Evolutionary conservation across 2,797 vertebrate genomes (phyloP), one percentile per base, ranked within the genome.

Genomic region (Phoeniculus purpureus): DNA sequence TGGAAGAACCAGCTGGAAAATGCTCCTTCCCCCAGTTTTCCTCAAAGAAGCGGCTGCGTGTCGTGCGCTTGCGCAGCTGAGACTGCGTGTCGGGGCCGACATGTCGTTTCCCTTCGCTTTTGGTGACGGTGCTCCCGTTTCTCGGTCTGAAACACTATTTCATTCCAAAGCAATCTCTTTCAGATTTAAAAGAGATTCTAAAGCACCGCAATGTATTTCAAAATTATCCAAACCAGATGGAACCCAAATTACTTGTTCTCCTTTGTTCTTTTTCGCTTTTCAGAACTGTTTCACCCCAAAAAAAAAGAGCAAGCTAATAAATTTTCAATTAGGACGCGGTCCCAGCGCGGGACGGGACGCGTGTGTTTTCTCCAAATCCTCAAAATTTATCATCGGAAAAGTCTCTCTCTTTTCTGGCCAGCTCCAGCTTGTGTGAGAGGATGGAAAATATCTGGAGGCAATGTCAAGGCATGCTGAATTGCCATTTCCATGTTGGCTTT

Each of bases 371-470:
- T 92, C 22, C 34, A 81, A 92, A 94, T 94, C 93, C 92, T 78
- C 87, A 78, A 94, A 92, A 95, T 94, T 94, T 96, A 87, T 92
- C 67, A 70, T 95, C 34, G 80, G 94, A 95, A 95, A 95, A 95
- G 82, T 87, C 77, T 95, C 87, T 94, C 89, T 96, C 76, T 93
- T 89, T 95, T 93, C 87, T 95, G 89, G 92, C 91, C 89, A 87
- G 87, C 91, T 91, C 71, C 45, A 66, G 92, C 73, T 81, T 77
- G 71, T 85, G 94, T 96, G 94, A 96, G 95, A 94, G 93, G 87
- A 95, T 96, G 95, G 95, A 96, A 96, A 96, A 96, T 96, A 94
- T 94, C 95, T 96, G 85, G 89, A 95, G 94, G 95, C 94, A 94
- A 96, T 89, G 87, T 95, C 94, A 94, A 96, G 87, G 79, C 95